A percentile compares a stretch with the other conserved stretches of the same genome.
Evolutionary conservation across 2,888 invertebrate species (phyloP).

Genomic region (Ochropleura plecta): DNA sequence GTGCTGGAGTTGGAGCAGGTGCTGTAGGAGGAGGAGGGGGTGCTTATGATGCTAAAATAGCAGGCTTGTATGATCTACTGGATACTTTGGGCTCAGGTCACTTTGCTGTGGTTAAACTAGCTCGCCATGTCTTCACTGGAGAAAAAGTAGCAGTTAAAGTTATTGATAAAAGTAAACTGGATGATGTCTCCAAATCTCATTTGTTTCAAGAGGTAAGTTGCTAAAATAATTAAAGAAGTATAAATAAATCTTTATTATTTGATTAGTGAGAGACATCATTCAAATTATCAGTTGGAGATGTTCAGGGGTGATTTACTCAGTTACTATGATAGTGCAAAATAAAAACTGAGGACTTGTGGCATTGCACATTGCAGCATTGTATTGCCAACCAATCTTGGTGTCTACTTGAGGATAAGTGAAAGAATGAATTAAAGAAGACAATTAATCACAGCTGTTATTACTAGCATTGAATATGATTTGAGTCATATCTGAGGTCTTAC

Average conservation of each 20-base stretch:
- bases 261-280: not conserved
- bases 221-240: not conserved
- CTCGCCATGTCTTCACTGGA: constrained; percentile 99
- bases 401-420: not conserved
- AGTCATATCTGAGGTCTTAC: not conserved
- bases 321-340: not conserved
- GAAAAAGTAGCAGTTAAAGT: constrained; percentile 99
- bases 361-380: constrained; percentile 12
- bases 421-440: not conserved
- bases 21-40: constrained; percentile 83
- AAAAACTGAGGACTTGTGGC: not conserved
- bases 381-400: not conserved
- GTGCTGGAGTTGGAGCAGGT: constrained; percentile 79
- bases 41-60: constrained; percentile 96
- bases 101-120: constrained; percentile 99
- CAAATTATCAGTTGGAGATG: not conserved
- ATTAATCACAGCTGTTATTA: not conserved
- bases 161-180: constrained; percentile 99
- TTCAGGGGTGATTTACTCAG: not conserved
- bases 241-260: not conserved
- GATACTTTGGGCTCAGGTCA: constrained; percentile 99
- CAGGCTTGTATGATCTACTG: constrained; percentile 99
- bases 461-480: not conserved
- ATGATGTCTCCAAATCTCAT: constrained; percentile 98
- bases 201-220: constrained; percentile 97